phyloP scores from a whole-genome alignment of 2,888 invertebrate genomes.

The Netelia inedita region DNA sequence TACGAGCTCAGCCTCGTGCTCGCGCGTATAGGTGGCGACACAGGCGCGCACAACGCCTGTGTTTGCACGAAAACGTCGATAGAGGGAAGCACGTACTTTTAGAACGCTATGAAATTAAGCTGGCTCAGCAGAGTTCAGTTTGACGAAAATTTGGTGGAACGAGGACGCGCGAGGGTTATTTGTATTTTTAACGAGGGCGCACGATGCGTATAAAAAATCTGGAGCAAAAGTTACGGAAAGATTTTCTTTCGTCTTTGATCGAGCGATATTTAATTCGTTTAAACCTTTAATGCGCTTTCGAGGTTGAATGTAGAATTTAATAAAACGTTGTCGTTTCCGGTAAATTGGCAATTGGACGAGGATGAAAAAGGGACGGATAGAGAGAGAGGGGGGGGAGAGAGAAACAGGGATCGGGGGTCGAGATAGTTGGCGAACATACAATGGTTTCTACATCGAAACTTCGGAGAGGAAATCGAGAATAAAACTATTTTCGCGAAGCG shows the following conservation, averaged over 20 bases:
- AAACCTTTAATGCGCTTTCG: background rate
- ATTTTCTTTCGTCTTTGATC: too few species aligned
- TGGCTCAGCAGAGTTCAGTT: constrained; percentile 42
- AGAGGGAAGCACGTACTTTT: constrained; percentile 51
- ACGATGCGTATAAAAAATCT: background rate
- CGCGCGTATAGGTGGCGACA: background rate
- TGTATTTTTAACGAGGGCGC: background rate
- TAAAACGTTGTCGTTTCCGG: constrained; percentile 3
- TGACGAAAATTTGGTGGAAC: constrained; percentile 16
- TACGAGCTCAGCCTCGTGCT: constrained; percentile 19
- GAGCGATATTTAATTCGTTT: too few species aligned
- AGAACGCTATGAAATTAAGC: constrained; percentile 53
- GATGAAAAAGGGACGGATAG: background rate
- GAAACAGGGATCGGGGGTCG: constrained; percentile 9
- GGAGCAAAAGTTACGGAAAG: background rate
- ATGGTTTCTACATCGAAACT: constrained; percentile 55
- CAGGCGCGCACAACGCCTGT: background rate
- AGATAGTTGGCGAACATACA: background rate
- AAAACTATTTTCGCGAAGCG: constrained; percentile 53
- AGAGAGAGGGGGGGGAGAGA: background rate
- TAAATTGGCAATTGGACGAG: constrained; percentile 27
- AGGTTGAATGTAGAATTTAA: background rate
- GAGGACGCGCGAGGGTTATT: background rate
- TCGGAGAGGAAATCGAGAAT: constrained; percentile 23
- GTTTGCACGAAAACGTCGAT: constrained; percentile 2